Conservation (phyloP, 2,113 vertebrate genomes). For the Forbesichthys papilliferus region DNA sequence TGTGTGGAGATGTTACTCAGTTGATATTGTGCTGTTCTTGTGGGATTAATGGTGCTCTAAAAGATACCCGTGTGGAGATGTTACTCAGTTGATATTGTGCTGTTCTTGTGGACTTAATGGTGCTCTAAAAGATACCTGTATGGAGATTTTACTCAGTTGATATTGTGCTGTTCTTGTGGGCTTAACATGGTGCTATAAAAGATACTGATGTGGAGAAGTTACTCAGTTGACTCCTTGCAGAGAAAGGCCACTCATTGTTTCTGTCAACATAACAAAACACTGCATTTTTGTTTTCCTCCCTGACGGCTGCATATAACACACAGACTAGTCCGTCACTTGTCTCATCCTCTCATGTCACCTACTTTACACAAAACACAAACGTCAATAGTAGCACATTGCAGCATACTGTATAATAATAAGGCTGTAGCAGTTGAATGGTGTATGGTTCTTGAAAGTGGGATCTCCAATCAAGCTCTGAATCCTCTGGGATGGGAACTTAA, state of each 20-base stretch:
- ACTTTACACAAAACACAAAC: conserved; percentile 42
- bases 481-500: no score
- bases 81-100: not conserved
- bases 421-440: no score
- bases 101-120: not conserved
- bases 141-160: not conserved
- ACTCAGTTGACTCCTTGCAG: conserved; percentile 33
- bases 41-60: not conserved
- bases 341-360: conserved; percentile 38
- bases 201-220: conserved; percentile 35
- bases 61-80: not conserved
- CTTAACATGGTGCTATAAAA: conserved; percentile 19
- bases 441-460: no score
- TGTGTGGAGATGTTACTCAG: not conserved
- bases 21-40: no score
- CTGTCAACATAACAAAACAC: conserved; percentile 40
- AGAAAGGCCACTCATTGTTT: conserved; percentile 25
- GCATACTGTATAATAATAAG: no score
- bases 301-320: conserved; percentile 43
- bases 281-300: conserved; percentile 14
- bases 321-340: conserved; percentile 45
- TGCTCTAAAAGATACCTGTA: conserved; percentile 4
- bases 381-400: conserved; percentile 56
- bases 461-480: no score
- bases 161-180: conserved; percentile 30